Base-by-base conservation (phyloP, 1,140 invertebrate genomes). In the Bombyx mandarina region DNA sequence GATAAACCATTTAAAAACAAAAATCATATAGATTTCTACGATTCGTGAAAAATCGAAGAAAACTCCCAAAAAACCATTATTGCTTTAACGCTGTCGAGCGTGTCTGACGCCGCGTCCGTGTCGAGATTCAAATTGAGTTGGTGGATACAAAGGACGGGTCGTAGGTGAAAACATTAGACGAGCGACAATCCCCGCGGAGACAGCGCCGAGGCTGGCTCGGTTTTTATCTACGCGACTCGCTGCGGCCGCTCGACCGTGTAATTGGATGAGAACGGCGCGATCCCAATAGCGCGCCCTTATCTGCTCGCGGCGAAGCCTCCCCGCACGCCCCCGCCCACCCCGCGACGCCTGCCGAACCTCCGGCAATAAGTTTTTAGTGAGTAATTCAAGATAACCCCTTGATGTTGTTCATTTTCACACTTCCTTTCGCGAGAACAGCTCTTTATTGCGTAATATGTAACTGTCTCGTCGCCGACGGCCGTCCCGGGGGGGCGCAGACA, bases 311-410 rank as follows among this genome's bases (percentile, higher is more conserved):
- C 74, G 77, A 83, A 86, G 81, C 76, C 80, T 55, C 68, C 75
- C 63, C 53, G 48, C 54, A 8, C 44, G 2, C 54, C 57, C 61
- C 57, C 64, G 43, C 56, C 61, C 45, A 66, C 51, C 71, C 67
- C 68, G 59, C 60, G 55, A 43, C 52, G 43, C 67, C 73, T 65
- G 62, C 61, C 45, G 56, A 68, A 65, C 60, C 74, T 66, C 72
- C 66, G 58, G 71, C 83, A 82, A 86, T 86, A 86, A 86, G 80
- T 86, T 86, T 86, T 86, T 86, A 86, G 83, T 85, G 83, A 86
- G 83, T 85, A 85, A 86, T 86, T 85, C 80, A 83, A 86, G 83
- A 86, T 86, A 86, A 85, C 82, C 83, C 83, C 83, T 86, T 86
- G 79, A 84, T 84, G 82, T 85, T 85, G 82, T 83, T 86, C 83